These are phyloP conservation scores for Argopecten irradians DNA, from an alignment of 1,140 invertebrate species.

Conservation along the genomic window DNA sequence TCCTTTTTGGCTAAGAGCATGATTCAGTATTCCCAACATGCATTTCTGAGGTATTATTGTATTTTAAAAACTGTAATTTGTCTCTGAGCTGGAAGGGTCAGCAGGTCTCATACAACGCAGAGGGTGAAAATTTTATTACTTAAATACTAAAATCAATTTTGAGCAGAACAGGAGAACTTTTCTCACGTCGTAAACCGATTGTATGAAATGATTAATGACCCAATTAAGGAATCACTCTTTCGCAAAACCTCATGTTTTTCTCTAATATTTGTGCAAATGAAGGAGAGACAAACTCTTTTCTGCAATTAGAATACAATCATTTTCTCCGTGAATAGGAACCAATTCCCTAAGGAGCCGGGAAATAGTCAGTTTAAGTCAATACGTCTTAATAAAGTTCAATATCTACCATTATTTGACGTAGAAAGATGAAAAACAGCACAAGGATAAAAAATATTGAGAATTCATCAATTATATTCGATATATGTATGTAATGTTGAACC, in stretches of 20 bases:
- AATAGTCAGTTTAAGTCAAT: no score
- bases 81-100: neutral
- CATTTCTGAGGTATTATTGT: neutral
- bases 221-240: neutral
- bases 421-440: no score
- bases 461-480: no score
- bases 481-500: no score
- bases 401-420: no score
- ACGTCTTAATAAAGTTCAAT: no score
- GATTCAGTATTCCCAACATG: neutral
- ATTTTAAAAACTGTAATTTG: constrained; percentile 8
- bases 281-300: neutral
- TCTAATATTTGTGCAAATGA: neutral
- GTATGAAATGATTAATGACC: neutral
- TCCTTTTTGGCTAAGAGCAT: neutral
- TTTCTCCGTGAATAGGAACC: neutral
- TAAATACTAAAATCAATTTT: constrained; percentile 5
- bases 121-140: neutral
- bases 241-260: neutral
- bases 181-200: neutral
- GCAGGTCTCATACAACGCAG: neutral
- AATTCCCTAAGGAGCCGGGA: neutral
- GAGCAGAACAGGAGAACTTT: neutral
- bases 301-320: neutral
- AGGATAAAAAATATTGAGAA: no score